phyloP scores from a whole-genome alignment of 2,797 vertebrate genomes.

The Pagetopsis macropterus region DNA sequence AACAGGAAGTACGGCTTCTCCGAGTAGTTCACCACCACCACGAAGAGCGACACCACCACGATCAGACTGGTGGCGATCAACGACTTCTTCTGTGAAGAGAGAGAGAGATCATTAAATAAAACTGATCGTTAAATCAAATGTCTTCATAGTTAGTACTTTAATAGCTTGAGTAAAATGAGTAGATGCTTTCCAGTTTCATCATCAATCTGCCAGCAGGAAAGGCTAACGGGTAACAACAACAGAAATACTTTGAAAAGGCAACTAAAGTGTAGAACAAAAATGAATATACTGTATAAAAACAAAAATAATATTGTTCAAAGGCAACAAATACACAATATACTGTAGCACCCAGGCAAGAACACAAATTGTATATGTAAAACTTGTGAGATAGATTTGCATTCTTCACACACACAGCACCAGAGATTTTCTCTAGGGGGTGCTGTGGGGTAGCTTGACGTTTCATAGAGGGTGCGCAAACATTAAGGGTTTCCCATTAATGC shows the following conservation, averaged over 20 bases:
- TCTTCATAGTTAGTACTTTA: slow-evolving; percentile 10
- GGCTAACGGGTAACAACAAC: not conserved
- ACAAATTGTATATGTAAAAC: not conserved
- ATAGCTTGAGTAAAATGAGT: not conserved
- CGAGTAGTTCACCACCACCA: slow-evolving; percentile 88
- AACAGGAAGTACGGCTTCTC: slow-evolving; percentile 89
- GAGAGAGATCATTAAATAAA: not conserved
- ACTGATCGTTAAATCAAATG: not conserved
- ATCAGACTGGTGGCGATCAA: slow-evolving; percentile 87
- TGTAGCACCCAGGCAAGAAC: slow-evolving; percentile 4
- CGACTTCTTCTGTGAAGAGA: slow-evolving; percentile 86
- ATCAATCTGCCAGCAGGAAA: not conserved
- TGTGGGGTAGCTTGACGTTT: no score
- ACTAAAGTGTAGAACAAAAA: not conserved
- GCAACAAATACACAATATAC: not conserved
- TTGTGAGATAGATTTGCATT: not conserved
- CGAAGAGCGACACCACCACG: slow-evolving; percentile 88
- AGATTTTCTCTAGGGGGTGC: no score
- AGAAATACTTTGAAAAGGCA: not conserved
- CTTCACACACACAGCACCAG: not conserved
- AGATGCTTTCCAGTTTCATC: not conserved
- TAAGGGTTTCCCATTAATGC: no score
- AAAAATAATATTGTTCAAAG: not conserved
- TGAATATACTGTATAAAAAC: not conserved
- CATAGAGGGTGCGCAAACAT: no score